A percentile compares a stretch with the other conserved stretches of the same genome.
phyloP scores from a whole-genome alignment of 2,797 vertebrate species.

The Sandelia bainsii region DNA sequence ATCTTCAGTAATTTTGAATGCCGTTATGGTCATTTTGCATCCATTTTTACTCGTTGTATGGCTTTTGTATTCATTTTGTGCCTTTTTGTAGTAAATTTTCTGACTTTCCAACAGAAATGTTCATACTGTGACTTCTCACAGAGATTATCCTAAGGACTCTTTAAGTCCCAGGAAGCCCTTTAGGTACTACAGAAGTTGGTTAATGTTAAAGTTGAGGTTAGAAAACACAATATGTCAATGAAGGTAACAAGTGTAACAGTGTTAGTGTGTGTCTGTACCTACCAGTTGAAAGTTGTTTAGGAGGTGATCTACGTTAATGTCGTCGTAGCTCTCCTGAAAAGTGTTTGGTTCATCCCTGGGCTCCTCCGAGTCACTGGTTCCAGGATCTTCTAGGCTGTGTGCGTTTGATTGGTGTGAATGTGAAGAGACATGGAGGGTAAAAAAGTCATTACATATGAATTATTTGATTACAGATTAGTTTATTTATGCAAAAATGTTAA shows the following conservation, averaged over 20 bases:
- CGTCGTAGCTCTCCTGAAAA: slow-evolving; percentile 90
- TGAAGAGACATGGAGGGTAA: not conserved
- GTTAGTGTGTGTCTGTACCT: slow-evolving; percentile 36
- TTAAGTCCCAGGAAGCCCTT: no score
- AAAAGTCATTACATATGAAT: not conserved
- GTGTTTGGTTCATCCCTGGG: slow-evolving; percentile 84
- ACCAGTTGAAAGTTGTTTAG: slow-evolving; percentile 90
- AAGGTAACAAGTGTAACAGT: not conserved
- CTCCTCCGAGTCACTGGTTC: slow-evolving; percentile 85
- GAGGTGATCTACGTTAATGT: slow-evolving; percentile 86
- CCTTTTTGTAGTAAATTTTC: no score
- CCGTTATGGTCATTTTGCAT: no score
- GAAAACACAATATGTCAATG: not conserved
- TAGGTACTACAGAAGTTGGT: not conserved
- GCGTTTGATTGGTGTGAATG: not conserved
- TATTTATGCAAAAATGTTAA: not conserved
- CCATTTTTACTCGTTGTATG: no score
- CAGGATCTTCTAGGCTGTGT: slow-evolving; percentile 86
- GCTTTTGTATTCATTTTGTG: no score
- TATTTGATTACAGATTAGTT: not conserved
- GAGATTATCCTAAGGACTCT: no score
- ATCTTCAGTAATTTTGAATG: no score
- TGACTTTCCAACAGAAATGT: no score
- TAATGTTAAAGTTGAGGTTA: not conserved
- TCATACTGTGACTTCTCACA: no score